phyloP scores from a whole-genome alignment of 2,113 vertebrate genomes.

The Psammodynastes pulverulentus region DNA sequence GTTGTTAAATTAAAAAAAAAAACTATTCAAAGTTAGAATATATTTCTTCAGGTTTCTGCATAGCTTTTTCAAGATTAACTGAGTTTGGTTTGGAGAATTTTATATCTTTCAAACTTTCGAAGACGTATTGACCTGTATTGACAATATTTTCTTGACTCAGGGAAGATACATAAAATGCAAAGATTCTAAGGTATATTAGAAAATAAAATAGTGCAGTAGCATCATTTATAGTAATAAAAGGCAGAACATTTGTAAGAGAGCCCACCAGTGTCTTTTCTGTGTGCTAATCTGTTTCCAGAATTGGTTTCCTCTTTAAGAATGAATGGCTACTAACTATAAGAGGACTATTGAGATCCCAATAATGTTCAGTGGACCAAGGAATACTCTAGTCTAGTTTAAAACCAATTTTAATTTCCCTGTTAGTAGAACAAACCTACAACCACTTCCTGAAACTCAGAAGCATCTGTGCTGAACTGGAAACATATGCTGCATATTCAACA shows the following conservation, averaged over 20 bases:
- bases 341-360: neutral
- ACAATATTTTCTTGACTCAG: neutral
- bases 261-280: neutral
- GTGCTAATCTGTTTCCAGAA: neutral
- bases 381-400: neutral
- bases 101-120: neutral
- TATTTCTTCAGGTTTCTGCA: neutral
- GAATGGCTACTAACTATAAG: neutral
- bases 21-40: constrained; percentile 25
- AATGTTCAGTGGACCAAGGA: neutral
- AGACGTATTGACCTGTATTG: neutral
- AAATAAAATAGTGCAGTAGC: neutral
- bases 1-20: neutral
- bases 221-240: neutral
- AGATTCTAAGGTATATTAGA: neutral
- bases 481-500: neutral
- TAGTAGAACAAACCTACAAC: neutral
- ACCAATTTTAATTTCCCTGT: neutral
- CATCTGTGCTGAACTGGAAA: neutral
- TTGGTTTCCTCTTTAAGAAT: neutral
- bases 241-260: neutral
- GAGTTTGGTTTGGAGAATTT: neutral
- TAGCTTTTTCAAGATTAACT: neutral
- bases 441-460: neutral
- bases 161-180: neutral